Evolutionary conservation across 2,113 vertebrate species (phyloP).

Genomic region (Alectura lathami): DNA sequence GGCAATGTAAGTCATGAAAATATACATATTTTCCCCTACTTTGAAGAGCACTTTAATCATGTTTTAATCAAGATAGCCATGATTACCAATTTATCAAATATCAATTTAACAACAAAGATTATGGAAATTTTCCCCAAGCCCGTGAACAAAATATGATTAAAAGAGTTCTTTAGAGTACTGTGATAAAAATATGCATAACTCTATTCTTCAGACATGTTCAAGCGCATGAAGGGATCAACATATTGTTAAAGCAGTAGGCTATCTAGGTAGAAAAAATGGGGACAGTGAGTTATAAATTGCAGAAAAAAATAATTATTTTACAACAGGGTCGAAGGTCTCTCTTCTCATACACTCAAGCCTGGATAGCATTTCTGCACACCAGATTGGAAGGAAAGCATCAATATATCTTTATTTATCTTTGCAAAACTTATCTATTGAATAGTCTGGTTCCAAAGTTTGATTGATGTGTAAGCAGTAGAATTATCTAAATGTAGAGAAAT

Average conservation of each 20-base stretch:
- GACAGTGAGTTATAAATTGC: background rate
- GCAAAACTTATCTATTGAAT: background rate
- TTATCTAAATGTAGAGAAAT: background rate
- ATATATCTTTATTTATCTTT: background rate
- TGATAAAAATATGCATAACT: constrained; percentile 56
- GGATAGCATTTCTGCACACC: background rate
- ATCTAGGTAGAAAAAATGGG: background rate
- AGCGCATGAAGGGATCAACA: constrained; percentile 40
- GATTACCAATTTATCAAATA: constrained; percentile 69
- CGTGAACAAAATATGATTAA: constrained; percentile 62
- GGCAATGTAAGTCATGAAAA: constrained; percentile 2
- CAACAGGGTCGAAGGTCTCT: background rate
- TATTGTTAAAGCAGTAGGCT: constrained; percentile 53
- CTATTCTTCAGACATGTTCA: constrained; percentile 26
- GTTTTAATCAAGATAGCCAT: constrained; percentile 52
- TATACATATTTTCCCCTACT: constrained; percentile 11
- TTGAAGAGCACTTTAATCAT: constrained; percentile 59
- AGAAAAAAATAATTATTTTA: constrained; percentile 42
- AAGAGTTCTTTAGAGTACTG: constrained; percentile 53
- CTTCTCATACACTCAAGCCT: background rate
- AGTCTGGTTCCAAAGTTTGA: background rate
- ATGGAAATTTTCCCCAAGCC: constrained; percentile 60
- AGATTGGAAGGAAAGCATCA: background rate
- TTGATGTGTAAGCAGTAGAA: background rate
- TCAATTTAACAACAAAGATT: constrained; percentile 71